A percentile compares a stretch with the other conserved stretches of the same genome.
phyloP scores from a whole-genome alignment of 2,888 invertebrate genomes.

The Brachylomia viminalis region DNA sequence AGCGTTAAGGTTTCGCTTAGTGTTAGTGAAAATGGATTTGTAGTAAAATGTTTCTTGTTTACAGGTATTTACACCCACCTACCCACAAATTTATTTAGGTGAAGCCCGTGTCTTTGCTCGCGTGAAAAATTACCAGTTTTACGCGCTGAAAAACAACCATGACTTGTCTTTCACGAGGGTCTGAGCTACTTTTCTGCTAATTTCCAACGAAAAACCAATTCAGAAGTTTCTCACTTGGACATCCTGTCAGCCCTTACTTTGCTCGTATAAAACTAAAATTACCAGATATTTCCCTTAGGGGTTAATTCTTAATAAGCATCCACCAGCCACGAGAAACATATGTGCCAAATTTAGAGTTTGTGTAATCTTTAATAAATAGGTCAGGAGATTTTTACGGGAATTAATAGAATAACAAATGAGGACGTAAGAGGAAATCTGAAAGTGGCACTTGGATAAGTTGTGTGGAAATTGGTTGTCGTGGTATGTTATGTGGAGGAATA shows the following conservation, averaged over 20 bases:
- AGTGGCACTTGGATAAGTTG: no score
- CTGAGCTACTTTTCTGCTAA: not conserved
- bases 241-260: not conserved
- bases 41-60: not conserved
- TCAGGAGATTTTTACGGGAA: slow-evolving; percentile 14
- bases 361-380: slow-evolving; percentile 17
- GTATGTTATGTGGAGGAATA: no score
- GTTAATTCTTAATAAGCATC: slow-evolving; percentile 35
- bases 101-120: no score
- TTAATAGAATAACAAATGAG: no score
- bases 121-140: not conserved
- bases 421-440: no score
- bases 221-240: not conserved
- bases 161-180: not conserved
- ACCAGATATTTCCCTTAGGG: slow-evolving; percentile 35
- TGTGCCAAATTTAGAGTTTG: slow-evolving; percentile 8
- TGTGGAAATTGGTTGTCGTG: no score
- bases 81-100: no score
- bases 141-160: not conserved
- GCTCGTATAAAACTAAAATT: slow-evolving; percentile 37
- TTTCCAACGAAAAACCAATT: not conserved
- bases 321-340: not conserved
- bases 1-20: no score
- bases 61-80: no score
- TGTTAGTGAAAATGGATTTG: slow-evolving; percentile 9